Evolutionary conservation across 1,140 invertebrate species (phyloP).

Genomic region (Conus betulinus): DNA sequence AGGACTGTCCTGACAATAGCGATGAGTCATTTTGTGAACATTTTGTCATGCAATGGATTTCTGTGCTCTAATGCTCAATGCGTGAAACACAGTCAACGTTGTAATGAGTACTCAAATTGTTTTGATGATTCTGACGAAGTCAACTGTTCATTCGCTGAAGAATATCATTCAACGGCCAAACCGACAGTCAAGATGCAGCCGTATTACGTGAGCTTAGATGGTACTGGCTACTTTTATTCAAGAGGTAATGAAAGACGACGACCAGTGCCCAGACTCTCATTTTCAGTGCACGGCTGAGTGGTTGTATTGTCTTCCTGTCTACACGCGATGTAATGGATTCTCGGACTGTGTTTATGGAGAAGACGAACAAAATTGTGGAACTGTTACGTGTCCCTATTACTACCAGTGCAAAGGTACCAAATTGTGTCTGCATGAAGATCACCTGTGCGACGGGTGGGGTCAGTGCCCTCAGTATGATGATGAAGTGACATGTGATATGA

Average conservation of each 20-base stretch:
- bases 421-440: not conserved
- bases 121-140: conserved; percentile 6
- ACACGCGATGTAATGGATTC: not conserved
- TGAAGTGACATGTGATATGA: not conserved
- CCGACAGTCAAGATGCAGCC: not conserved
- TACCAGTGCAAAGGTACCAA: not conserved
- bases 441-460: not conserved
- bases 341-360: not conserved
- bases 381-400: not conserved
- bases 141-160: not conserved
- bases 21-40: conserved; percentile 23
- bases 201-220: not conserved
- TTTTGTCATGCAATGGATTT: not conserved
- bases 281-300: not conserved
- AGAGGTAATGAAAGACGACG: not conserved
- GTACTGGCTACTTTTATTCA: not conserved
- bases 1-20: not conserved
- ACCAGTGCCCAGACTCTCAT: not conserved
- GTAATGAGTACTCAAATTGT: not conserved
- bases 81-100: not conserved
- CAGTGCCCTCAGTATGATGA: not conserved
- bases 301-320: not conserved
- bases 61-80: conserved; percentile 16
- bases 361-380: not conserved
- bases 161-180: not conserved